Evolutionary conservation across 2,113 vertebrate species (phyloP).

Genomic region (Megaceryle maxima): DNA sequence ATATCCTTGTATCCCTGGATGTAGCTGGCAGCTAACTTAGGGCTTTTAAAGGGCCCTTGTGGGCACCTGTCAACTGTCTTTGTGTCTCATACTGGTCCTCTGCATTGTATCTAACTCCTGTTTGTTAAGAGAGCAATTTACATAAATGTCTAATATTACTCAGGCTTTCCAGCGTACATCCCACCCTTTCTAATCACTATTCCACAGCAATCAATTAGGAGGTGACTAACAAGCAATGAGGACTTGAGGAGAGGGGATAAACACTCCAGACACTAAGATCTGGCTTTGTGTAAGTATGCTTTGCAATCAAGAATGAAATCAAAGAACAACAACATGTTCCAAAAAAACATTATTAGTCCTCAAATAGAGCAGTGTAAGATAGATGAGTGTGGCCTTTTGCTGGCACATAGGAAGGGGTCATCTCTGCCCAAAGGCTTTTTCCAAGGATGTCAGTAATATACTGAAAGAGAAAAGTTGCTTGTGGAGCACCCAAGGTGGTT

Average conservation of each 20-base stretch:
- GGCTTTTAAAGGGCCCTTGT: neutral
- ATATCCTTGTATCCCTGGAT: neutral
- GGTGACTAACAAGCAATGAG: conserved; percentile 48
- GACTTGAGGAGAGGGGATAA: neutral
- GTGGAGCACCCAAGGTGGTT: neutral
- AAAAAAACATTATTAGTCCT: neutral
- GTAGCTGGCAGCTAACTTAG: neutral
- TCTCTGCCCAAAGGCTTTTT: neutral
- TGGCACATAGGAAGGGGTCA: neutral
- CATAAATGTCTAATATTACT: neutral
- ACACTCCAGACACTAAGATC: neutral
- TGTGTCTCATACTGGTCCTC: neutral
- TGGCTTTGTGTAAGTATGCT: neutral
- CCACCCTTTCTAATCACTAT: neutral
- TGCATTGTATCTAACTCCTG: neutral
- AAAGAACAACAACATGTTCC: neutral
- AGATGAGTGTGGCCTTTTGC: neutral
- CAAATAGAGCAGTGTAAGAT: neutral
- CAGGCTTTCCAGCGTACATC: neutral
- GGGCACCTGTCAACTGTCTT: neutral
- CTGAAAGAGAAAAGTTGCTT: neutral
- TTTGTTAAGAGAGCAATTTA: neutral
- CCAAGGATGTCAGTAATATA: neutral
- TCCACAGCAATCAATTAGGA: conserved; percentile 19
- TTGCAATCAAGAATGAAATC: conserved; percentile 1